Evolutionary conservation across 2,888 invertebrate genomes (phyloP), one percentile per base, ranked within the genome.

Genomic region (Silvanus unidentatus): DNA sequence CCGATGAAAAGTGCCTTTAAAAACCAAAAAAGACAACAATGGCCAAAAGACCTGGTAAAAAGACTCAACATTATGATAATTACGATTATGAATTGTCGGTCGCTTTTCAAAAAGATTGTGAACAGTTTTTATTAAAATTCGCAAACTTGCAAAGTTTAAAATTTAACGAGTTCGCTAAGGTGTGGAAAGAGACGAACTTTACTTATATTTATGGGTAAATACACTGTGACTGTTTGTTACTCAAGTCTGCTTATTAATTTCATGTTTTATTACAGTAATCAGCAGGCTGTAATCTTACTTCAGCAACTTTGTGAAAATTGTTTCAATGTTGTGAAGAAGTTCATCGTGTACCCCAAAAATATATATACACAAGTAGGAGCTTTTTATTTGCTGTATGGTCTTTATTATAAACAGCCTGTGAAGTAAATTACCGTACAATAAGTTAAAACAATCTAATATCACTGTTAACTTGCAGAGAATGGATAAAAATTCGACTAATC

Each of bases 381-480:
- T 1, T 47, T 69, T 34, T 68, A 65, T 53, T 43, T 65, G 16
- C 39, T 69, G 6, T 68, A 68, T 49, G 62, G 58, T 4, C 40
- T 69, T 13, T 69, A 65, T 50, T 66, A 64, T 43, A 67, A 66
- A 45, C 68, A 68, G 50, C 67, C 66, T 1, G 30, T 65, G 8
- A 55, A 52, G 66, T 66, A 55, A 59, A 58, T 56, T 29, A 2
- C n/a, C 22, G 3, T 22, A 22, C n/a, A n/a, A n/a, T n/a, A n/a
- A n/a, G n/a, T n/a, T n/a, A n/a, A n/a, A n/a, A n/a, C 10, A 30
- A 15, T 30, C 28, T 10, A 16, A 11, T 8, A 13, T 10, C n/a
- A 5, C 22, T 22, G 22, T 5, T 5, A 22, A 3, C 3, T 58
- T 55, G 32, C 42, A 60, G 63, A 22, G 41, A 50, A 13, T 56